Percentiles rank a stretch among this genome's conserved stretches.
phyloP scores from a whole-genome alignment of 1,140 invertebrate species.

The Solenopsis invicta region DNA sequence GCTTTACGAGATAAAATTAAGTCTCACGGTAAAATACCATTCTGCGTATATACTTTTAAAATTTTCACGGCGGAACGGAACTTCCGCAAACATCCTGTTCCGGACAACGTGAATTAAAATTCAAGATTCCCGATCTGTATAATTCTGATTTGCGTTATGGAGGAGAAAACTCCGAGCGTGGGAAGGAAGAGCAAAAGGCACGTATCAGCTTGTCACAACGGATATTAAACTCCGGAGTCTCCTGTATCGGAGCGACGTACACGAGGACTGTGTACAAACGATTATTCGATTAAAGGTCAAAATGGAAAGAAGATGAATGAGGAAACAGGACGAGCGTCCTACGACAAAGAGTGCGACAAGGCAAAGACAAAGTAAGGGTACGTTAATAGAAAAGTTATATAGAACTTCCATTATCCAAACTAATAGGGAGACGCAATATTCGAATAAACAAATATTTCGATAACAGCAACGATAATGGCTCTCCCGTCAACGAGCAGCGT shows the following conservation, averaged over 20 bases:
- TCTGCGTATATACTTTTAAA: neutral
- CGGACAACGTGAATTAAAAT: neutral
- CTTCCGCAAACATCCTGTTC: neutral
- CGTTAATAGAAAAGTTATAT: conserved; percentile 7
- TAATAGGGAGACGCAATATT: neutral
- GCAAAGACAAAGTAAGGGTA: neutral
- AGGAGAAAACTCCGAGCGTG: neutral
- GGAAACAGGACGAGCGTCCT: neutral
- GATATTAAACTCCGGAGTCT: conserved; percentile 31
- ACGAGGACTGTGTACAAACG: neutral
- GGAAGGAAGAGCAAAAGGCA: neutral
- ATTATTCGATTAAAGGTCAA: conserved; percentile 46
- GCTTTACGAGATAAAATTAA: neutral
- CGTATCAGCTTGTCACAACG: neutral
- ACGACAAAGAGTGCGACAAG: neutral
- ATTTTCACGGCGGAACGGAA: neutral
- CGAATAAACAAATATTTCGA: conserved; percentile 7
- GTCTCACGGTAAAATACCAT: neutral
- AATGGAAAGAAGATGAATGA: conserved; percentile 31
- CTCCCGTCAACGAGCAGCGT: too few relatives aligned
- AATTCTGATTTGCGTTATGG: conserved; percentile 1
- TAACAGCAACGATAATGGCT: neutral
- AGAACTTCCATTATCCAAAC: neutral
- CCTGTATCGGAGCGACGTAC: neutral
- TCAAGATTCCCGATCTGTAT: neutral